Evolutionary conservation across 2,888 invertebrate genomes (phyloP).

Genomic region (Tanytarsus gracilentus): DNA sequence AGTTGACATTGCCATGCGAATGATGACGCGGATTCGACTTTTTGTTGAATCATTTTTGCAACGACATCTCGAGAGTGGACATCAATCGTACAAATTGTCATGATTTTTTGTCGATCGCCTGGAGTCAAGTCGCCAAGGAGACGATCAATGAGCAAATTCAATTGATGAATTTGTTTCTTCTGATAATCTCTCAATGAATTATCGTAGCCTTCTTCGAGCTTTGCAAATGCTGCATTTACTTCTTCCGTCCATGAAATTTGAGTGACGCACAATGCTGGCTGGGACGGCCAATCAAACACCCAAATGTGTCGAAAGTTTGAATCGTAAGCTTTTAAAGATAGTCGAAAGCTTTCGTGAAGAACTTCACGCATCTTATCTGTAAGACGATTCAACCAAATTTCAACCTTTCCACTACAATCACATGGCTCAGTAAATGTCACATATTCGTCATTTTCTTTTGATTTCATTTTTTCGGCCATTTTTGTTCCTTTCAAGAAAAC

Average conservation of each 20-base stretch:
- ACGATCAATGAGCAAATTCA: slow-evolving; percentile 80
- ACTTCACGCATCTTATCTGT: slow-evolving; percentile 80
- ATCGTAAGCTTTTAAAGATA: slow-evolving; percentile 80
- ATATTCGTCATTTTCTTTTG: slow-evolving; percentile 89
- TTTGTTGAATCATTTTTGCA: slow-evolving; percentile 80
- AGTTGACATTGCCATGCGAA: slow-evolving; percentile 90
- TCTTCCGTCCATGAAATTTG: slow-evolving; percentile 99
- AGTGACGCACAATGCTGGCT: slow-evolving; percentile 86
- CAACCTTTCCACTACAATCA: slow-evolving; percentile 82
- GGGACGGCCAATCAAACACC: slow-evolving; percentile 92
- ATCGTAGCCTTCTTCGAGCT: slow-evolving; percentile 90
- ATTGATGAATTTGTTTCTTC: slow-evolving; percentile 81
- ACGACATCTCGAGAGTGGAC: slow-evolving; percentile 96
- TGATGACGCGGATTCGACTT: slow-evolving; percentile 81
- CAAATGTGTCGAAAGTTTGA: slow-evolving; percentile 92
- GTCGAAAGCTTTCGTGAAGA: slow-evolving; percentile 72
- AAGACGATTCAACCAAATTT: slow-evolving; percentile 84
- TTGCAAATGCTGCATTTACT: slow-evolving; percentile 78
- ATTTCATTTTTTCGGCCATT: slow-evolving; percentile 70
- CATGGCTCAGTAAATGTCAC: slow-evolving; percentile 71
- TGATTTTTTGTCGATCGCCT: slow-evolving; percentile 92
- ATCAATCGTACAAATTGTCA: slow-evolving; percentile 97
- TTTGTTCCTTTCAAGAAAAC: slow-evolving; percentile 67
- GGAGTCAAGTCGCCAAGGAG: slow-evolving; percentile 79
- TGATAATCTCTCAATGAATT: slow-evolving; percentile 93